These are phyloP conservation scores for Speoplatyrhinus poulsoni DNA, from an alignment of 2,113 vertebrate genomes.

Conservation along the genomic window DNA sequence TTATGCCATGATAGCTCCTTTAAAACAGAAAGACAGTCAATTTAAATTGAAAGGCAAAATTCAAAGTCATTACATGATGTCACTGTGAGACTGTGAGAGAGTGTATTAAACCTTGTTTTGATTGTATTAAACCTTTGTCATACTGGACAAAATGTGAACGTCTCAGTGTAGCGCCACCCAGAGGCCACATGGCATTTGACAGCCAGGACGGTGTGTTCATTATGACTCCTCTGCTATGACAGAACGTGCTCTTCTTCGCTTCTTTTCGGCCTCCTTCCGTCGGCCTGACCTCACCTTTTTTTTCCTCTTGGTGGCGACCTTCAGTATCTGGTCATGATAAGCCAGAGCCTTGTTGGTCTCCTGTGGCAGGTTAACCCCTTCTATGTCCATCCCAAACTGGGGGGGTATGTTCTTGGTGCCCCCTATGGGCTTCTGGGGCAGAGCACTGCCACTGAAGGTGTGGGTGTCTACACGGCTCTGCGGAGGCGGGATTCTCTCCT, in stretches of 20 bases:
- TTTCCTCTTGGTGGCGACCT: conserved; percentile 83
- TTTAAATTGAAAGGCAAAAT: conserved; percentile 49
- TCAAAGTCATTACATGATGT: conserved; percentile 36
- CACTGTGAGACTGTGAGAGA: neutral
- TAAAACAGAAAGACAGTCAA: conserved; percentile 29
- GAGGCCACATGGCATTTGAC: conserved; percentile 21
- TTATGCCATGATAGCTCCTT: conserved; percentile 18
- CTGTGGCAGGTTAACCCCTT: conserved; percentile 80
- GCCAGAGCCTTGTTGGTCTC: conserved; percentile 92
- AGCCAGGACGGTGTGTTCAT: conserved; percentile 24
- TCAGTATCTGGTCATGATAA: conserved; percentile 87
- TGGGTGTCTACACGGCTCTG: conserved; percentile 62
- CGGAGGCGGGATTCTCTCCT: conserved; percentile 70
- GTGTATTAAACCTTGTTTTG: neutral
- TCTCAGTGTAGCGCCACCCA: conserved; percentile 48
- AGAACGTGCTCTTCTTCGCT: conserved; percentile 81
- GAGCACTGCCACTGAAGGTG: conserved; percentile 68
- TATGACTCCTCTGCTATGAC: conserved; percentile 32
- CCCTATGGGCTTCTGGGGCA: conserved; percentile 84
- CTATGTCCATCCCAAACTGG: conserved; percentile 79
- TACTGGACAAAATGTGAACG: conserved; percentile 36
- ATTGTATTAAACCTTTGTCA: conserved; percentile 47
- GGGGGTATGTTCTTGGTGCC: conserved; percentile 87
- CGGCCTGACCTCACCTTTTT: conserved; percentile 90
- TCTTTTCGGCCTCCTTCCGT: conserved; percentile 89